Conservation (phyloP, 35 echinoderm and acorn worm species). For the Ophiothrix spiculata region DNA sequence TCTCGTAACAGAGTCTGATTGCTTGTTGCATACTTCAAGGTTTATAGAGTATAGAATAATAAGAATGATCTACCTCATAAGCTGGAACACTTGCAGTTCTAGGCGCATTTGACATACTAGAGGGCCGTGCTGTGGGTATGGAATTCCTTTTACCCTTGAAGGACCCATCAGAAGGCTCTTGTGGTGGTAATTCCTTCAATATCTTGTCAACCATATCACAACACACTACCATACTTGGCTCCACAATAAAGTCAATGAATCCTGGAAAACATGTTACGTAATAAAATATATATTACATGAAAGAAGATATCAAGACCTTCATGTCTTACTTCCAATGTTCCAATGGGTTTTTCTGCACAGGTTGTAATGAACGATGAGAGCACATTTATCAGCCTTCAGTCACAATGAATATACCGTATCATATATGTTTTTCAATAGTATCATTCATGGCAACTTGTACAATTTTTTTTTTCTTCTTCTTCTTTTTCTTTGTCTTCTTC, state of each 20-base stretch:
- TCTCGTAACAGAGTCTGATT: no score
- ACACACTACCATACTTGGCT: slow-evolving; percentile 81
- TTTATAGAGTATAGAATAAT: no score
- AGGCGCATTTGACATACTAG: slow-evolving; percentile 39
- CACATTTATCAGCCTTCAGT: no score
- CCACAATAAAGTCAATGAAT: slow-evolving; percentile 99
- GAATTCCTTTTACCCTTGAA: slow-evolving; percentile 71
- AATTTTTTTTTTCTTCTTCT: no score
- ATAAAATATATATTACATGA: not conserved
- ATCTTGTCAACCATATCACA: slow-evolving; percentile 92
- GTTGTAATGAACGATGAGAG: no score
- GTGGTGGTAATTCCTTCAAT: slow-evolving; percentile 59
- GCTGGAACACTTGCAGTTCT: slow-evolving; percentile 77
- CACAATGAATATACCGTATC: no score
- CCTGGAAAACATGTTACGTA: slow-evolving; percentile 24
- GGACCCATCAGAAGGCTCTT: slow-evolving; percentile 49
- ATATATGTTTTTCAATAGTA: no score
- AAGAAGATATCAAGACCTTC: not conserved
- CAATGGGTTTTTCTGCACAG: no score
- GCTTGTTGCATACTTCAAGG: no score
- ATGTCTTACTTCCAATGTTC: no score
- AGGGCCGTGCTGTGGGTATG: slow-evolving; percentile 71
- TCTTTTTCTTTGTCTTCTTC: no score
- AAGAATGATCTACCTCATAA: slow-evolving; percentile 32
- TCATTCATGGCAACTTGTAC: no score